phyloP scores from a whole-genome alignment of 2,113 vertebrate genomes.

The Siniperca knerii region DNA sequence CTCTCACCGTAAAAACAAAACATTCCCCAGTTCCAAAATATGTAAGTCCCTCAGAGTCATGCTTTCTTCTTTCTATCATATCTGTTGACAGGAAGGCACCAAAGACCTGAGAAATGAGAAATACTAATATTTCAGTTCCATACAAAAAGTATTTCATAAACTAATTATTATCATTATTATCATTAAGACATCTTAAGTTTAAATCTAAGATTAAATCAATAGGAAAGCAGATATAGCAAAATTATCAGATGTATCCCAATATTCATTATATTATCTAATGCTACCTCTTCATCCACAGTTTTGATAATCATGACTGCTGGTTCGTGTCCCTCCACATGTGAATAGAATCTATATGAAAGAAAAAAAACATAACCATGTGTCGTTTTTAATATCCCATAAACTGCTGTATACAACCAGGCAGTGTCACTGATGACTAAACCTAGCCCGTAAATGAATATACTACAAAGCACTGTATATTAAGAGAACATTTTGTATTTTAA shows the following conservation, averaged over 20 bases:
- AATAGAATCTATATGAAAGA: slow-evolving; percentile 83
- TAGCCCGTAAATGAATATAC: neutral
- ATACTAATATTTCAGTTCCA: neutral
- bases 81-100: slow-evolving; percentile 90
- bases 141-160: neutral
- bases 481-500: neutral
- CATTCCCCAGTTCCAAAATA: slow-evolving; percentile 92
- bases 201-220: slow-evolving; percentile 2
- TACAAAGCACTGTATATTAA: neutral
- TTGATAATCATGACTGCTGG: slow-evolving; percentile 86
- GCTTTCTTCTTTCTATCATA: slow-evolving; percentile 84
- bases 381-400: neutral
- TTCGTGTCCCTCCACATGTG: slow-evolving; percentile 86
- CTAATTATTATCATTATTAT: neutral
- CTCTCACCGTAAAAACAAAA: slow-evolving; percentile 90
- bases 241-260: neutral
- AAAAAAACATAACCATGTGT: neutral
- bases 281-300: slow-evolving; percentile 86
- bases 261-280: neutral
- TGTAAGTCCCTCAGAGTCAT: slow-evolving; percentile 55
- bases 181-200: neutral
- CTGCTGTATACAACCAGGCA: neutral
- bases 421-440: neutral
- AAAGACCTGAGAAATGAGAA: slow-evolving; percentile 81
- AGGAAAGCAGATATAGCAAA: neutral